A percentile compares a stretch with the other conserved stretches of the same genome.
These are phyloP conservation scores for Phyllostomus discolor DNA, from an alignment of 2,113 vertebrate genomes.

Conservation along the genomic window DNA sequence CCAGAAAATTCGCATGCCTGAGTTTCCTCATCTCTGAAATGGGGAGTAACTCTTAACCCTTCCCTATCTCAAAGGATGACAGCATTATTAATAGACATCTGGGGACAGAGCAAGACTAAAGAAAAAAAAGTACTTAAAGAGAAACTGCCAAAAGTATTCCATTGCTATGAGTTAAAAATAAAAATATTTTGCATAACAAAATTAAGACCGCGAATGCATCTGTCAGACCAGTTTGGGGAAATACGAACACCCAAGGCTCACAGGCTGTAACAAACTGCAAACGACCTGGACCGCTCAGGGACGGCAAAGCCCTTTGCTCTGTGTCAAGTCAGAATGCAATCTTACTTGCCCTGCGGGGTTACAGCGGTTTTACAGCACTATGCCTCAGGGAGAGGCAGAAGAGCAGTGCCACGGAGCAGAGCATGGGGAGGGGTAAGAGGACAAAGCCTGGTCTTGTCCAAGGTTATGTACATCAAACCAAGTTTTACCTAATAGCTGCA, in stretches of 20 bases:
- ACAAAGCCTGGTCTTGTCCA: neutral
- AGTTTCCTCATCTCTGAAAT: conserved; percentile 33
- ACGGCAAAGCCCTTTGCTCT: neutral
- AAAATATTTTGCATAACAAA: neutral
- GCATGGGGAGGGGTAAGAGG: neutral
- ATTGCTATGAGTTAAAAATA: neutral
- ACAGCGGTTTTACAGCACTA: neutral
- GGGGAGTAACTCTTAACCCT: neutral
- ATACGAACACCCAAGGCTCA: neutral
- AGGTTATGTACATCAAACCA: neutral
- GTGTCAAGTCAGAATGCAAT: neutral
- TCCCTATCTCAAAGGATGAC: neutral
- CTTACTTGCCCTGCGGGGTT: neutral
- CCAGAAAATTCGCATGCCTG: neutral
- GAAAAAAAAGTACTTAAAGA: neutral
- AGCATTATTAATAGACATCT: neutral
- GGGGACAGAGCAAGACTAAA: neutral
- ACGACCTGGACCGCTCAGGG: neutral
- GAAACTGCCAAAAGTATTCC: neutral
- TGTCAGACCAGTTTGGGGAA: neutral
- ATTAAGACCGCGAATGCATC: neutral
- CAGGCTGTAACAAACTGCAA: neutral
- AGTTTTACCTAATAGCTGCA: neutral
- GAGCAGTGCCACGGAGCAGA: neutral
- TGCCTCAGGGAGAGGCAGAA: neutral